phyloP scores from a whole-genome alignment of 2,888 invertebrate genomes.

The Bugulina stolonifera region DNA sequence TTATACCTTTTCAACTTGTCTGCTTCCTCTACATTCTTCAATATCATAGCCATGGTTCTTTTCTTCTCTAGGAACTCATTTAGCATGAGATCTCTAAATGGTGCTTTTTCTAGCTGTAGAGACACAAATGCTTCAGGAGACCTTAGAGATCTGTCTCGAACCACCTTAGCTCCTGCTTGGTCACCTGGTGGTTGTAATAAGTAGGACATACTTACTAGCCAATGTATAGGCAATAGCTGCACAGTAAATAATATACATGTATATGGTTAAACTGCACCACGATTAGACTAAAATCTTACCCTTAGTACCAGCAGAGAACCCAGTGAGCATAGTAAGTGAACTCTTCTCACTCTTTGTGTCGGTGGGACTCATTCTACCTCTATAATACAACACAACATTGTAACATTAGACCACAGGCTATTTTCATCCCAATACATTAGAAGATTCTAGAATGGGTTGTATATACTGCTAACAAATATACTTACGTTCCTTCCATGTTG shows the following conservation, averaged over 20 bases:
- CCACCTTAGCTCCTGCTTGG: not conserved
- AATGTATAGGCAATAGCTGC: too few relatives aligned
- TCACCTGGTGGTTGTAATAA: too few relatives aligned
- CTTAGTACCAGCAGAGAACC: slow-evolving; percentile 38
- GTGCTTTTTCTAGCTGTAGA: slow-evolving; percentile 51
- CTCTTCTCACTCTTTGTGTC: slow-evolving; percentile 49
- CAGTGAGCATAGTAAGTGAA: slow-evolving; percentile 42
- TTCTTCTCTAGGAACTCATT: slow-evolving; percentile 48
- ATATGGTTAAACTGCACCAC: not conserved
- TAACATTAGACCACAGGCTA: too few relatives aligned
- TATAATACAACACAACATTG: slow-evolving; percentile 28
- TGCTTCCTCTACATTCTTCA: slow-evolving; percentile 46
- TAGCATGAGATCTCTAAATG: slow-evolving; percentile 49
- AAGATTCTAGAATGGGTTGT: not conserved
- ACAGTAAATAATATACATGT: not conserved
- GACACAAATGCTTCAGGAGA: slow-evolving; percentile 50
- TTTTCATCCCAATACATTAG: not conserved
- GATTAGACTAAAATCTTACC: slow-evolving; percentile 34
- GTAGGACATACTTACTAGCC: too few relatives aligned
- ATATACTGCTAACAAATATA: not conserved
- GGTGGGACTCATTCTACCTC: slow-evolving; percentile 43
- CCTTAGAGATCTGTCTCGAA: slow-evolving; percentile 30
- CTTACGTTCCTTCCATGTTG: slow-evolving; percentile 26
- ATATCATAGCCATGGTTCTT: slow-evolving; percentile 38
- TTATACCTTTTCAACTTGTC: slow-evolving; percentile 49